phyloP scores from a whole-genome alignment of 2,113 vertebrate genomes.

The Morone saxatilis region DNA sequence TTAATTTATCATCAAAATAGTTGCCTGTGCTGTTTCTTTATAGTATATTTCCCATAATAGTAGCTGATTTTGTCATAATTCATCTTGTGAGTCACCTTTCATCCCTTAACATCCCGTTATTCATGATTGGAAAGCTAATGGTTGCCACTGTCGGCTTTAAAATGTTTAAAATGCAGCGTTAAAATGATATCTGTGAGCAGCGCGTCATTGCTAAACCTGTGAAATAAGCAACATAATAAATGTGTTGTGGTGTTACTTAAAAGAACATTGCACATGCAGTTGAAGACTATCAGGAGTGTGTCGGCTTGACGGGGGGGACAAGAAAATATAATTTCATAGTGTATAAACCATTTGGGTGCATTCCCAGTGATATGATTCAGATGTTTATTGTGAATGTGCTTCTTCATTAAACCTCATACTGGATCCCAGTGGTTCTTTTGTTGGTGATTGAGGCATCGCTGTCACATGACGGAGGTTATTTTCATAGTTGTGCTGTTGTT shows the following conservation, averaged over 20 bases:
- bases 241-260: neutral
- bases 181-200: no score
- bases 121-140: neutral
- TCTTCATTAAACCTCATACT: neutral
- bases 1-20: neutral
- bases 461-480: constrained; percentile 38
- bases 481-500: constrained; percentile 37
- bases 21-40: neutral
- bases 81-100: neutral
- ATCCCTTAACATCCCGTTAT: neutral
- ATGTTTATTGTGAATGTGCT: neutral
- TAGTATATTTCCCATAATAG: neutral
- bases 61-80: neutral
- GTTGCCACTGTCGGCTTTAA: neutral
- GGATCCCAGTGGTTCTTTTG: neutral
- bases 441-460: neutral
- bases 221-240: neutral
- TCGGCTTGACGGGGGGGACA: neutral
- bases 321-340: neutral
- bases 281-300: neutral
- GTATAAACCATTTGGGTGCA: neutral
- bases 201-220: neutral
- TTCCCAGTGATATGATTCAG: neutral
- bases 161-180: neutral
- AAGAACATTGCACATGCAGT: neutral